A percentile compares a stretch with the other conserved stretches of the same genome.
phyloP scores from a whole-genome alignment of 2,797 vertebrate species.

The Oryzias dopingdopingensis region DNA sequence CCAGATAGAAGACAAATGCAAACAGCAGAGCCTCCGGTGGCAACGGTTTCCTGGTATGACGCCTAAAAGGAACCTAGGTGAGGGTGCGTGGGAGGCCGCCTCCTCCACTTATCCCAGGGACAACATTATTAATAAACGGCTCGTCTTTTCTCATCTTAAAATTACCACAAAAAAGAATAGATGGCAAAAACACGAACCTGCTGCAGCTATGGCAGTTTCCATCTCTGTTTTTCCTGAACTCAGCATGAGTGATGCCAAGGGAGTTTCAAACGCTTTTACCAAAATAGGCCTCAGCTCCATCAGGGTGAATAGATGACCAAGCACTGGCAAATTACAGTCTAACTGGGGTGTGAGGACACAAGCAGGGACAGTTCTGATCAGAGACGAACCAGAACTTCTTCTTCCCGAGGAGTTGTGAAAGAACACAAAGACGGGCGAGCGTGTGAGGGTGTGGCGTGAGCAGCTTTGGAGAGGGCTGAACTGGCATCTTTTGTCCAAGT shows the following conservation, averaged over 20 bases:
- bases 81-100: slow-evolving; percentile 56
- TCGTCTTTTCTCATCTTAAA: slow-evolving; percentile 38
- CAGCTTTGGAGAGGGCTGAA: slow-evolving; percentile 78
- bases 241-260: slow-evolving; percentile 54
- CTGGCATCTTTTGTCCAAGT: slow-evolving; percentile 75
- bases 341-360: slow-evolving; percentile 7
- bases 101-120: slow-evolving; percentile 49
- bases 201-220: slow-evolving; percentile 19
- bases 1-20: slow-evolving; percentile 50
- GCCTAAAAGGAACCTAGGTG: slow-evolving; percentile 60
- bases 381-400: slow-evolving; percentile 49
- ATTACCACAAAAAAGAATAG: slow-evolving; percentile 36
- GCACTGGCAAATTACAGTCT: slow-evolving; percentile 30
- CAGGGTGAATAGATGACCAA: slow-evolving; percentile 37
- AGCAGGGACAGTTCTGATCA: slow-evolving; percentile 30
- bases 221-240: slow-evolving; percentile 61
- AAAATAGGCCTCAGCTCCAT: slow-evolving; percentile 57
- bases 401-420: slow-evolving; percentile 62
- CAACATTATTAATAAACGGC: slow-evolving; percentile 50
- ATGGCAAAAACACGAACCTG: slow-evolving; percentile 50
- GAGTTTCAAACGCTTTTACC: slow-evolving; percentile 62
- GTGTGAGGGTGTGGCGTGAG: slow-evolving; percentile 63
- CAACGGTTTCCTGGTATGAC: slow-evolving; percentile 50
- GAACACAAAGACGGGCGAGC: slow-evolving; percentile 62
- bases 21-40: slow-evolving; percentile 44